Conservation (phyloP, 2,113 vertebrate genomes). For the Tyto alba region DNA sequence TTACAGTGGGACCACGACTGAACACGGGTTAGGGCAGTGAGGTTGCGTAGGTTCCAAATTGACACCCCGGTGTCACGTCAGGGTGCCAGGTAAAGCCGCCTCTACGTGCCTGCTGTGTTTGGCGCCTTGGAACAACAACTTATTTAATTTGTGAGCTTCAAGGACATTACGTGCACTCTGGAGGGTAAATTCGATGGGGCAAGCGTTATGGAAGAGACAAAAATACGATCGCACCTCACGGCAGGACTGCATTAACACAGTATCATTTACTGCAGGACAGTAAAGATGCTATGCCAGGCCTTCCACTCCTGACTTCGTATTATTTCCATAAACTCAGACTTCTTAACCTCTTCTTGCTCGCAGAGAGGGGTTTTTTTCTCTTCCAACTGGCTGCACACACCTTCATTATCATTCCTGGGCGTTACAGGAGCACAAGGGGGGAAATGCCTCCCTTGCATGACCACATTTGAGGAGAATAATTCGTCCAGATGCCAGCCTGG, state of each 20-base stretch:
- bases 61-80: fast-evolving
- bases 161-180: background rate
- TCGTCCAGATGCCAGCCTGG: background rate
- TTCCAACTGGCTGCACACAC: background rate
- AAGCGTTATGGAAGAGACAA: background rate
- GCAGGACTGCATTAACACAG: background rate
- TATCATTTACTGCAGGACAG: background rate
- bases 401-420: background rate
- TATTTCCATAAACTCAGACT: background rate
- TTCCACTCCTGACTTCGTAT: background rate
- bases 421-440: background rate
- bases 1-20: too few species aligned
- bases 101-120: background rate
- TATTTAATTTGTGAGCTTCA: background rate
- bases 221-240: fast-evolving
- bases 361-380: fast-evolving
- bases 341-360: background rate
- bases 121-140: background rate
- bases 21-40: too few species aligned
- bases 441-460: background rate
- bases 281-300: background rate
- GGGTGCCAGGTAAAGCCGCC: background rate
- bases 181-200: background rate
- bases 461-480: background rate
- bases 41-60: background rate